phyloP scores from a whole-genome alignment of 2,113 vertebrate genomes.

The Poecilia latipinna region DNA sequence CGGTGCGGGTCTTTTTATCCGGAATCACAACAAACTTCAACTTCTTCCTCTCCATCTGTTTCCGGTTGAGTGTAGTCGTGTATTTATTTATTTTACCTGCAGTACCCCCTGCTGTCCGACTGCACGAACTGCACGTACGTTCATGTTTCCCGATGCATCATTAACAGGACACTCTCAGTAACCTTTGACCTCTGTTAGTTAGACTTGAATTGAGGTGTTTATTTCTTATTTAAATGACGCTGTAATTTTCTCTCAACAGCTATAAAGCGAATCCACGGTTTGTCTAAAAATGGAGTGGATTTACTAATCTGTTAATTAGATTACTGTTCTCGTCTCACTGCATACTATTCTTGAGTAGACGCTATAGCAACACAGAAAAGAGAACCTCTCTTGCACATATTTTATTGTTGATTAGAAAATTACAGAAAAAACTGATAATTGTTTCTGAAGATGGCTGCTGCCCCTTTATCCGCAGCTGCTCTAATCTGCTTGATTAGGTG shows the following conservation, averaged over 20 bases:
- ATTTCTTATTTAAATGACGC: neutral
- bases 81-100: neutral
- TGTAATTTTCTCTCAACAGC: neutral
- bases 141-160: neutral
- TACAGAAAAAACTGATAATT: slow-evolving; percentile 3
- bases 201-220: neutral
- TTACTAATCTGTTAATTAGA: slow-evolving; percentile 80
- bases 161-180: no score
- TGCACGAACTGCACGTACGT: neutral
- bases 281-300: slow-evolving; percentile 71
- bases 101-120: slow-evolving; percentile 43
- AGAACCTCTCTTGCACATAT: neutral
- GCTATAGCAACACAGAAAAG: slow-evolving; percentile 19
- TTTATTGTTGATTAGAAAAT: neutral
- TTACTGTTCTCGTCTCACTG: slow-evolving; percentile 60
- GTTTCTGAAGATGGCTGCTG: slow-evolving; percentile 40
- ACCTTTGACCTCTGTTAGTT: no score
- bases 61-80: slow-evolving; percentile 27
- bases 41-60: slow-evolving; percentile 21
- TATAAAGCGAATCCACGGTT: slow-evolving; percentile 14
- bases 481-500: slow-evolving; percentile 63
- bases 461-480: slow-evolving; percentile 32
- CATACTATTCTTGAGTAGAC: slow-evolving; percentile 31
- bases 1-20: neutral
- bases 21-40: slow-evolving; percentile 27